Evolutionary conservation across 1,140 invertebrate species (phyloP).

Genomic region (Caenorhabditis remanei): DNA sequence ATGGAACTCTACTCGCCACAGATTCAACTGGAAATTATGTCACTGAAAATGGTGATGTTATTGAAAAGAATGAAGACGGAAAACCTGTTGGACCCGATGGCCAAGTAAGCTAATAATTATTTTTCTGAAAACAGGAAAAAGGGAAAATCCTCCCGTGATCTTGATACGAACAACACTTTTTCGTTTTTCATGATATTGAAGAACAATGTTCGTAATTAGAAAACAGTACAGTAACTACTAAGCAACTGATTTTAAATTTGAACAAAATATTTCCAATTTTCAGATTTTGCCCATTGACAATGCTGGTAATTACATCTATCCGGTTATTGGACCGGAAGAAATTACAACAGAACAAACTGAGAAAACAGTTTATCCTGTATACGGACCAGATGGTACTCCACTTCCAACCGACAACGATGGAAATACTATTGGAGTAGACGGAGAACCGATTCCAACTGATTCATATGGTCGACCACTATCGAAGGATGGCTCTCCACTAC

Average conservation of each 20-base stretch:
- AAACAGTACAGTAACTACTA: too few relatives aligned
- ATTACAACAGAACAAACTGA: conserved; percentile 56
- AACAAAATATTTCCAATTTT: too few relatives aligned
- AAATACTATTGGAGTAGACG: conserved; percentile 50
- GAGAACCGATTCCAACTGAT: conserved; percentile 61
- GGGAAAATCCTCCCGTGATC: too few relatives aligned
- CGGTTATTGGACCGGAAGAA: conserved; percentile 32
- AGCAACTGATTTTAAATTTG: too few relatives aligned
- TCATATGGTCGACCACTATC: conserved; percentile 44
- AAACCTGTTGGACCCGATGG: conserved; percentile 18
- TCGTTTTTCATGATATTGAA: too few relatives aligned
- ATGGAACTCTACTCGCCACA: conserved; percentile 59
- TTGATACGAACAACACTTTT: too few relatives aligned
- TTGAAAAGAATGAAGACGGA: conserved; percentile 43
- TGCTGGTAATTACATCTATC: conserved; percentile 1
- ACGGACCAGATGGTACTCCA: conserved; percentile 51
- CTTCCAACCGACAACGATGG: conserved; percentile 48
- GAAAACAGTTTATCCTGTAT: conserved; percentile 38
- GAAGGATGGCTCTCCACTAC: conserved; percentile 59
- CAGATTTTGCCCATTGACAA: neutral
- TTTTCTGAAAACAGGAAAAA: neutral
- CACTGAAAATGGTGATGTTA: conserved; percentile 23
- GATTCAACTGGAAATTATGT: conserved; percentile 52
- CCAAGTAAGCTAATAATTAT: neutral
- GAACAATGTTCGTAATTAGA: too few relatives aligned